Conservation (phyloP, 2,113 vertebrate genomes). For the Gorsachius goisagi region DNA sequence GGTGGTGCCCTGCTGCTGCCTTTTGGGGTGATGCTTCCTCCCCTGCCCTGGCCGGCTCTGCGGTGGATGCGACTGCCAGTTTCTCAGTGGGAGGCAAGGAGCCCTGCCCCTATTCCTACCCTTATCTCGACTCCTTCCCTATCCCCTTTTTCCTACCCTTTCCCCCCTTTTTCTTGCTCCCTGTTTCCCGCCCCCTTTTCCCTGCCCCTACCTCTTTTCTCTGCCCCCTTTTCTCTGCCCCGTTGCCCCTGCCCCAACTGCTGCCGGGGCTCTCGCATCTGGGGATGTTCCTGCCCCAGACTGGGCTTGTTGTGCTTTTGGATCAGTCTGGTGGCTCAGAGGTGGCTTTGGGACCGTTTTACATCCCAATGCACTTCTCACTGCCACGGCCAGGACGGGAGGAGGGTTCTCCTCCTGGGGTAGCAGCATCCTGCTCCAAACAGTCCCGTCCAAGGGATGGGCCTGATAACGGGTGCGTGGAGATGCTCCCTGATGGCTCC, state of each 20-base stretch:
- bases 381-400: neutral
- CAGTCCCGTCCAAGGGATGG: neutral
- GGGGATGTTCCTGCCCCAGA: neutral
- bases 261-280: neutral
- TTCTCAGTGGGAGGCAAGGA: neutral
- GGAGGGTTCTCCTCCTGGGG: accelerated
- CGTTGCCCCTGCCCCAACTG: neutral
- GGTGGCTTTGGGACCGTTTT: neutral
- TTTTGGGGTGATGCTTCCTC: neutral
- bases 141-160: neutral
- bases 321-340: neutral
- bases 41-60: neutral
- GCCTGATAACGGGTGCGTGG: accelerated
- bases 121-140: neutral
- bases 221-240: neutral
- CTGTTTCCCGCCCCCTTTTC: neutral
- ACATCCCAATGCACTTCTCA: neutral
- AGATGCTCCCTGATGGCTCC: neutral
- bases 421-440: neutral
- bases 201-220: no score
- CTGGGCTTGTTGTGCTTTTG: neutral
- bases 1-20: neutral
- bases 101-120: neutral
- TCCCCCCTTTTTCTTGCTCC: neutral
- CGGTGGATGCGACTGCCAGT: neutral